Evolutionary conservation across 2,113 vertebrate genomes (phyloP), one percentile per base, ranked within the genome.

Genomic region (Cavia aperea): DNA sequence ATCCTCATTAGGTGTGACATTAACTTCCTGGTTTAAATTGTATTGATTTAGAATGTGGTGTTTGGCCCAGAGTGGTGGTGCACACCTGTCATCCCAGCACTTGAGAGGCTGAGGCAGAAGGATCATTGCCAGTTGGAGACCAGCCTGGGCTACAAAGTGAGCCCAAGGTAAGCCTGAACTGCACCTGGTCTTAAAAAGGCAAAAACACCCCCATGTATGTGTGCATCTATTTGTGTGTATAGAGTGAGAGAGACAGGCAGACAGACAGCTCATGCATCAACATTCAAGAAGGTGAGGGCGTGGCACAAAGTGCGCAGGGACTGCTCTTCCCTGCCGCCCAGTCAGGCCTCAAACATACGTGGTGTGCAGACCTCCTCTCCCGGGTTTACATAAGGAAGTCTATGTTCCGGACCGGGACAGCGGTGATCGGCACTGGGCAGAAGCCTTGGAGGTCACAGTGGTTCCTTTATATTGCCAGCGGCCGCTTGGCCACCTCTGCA

Each of bases 201-300:
- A 56, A 56, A 56, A 54, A 54, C 51, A 12, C 51, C 51, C 51
- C 51, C 51, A 12, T 54, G 10, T 54, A 2, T 54, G 51, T 54
- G 51, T 54, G 51, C 39, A 39, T 39, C 39, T 54, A 12, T 54
- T 2, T 54, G 51, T 54, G 10, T 54, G 10, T 54, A 12, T 54
- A 54, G 51, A 54, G 51, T 12, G 51, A 54, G 51, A 54, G 51
- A 12, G 10, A 12, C 49, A 54, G 51, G 12, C 10, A 54, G 51
- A 51, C 49, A 51, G 49, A 51, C 49, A 51, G 51, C 51, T 39
- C 39, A 12, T 12, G 51, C 15, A 93, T 14, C 43, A 7, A 7
- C 33, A 11, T 58, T 43, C 56, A 81, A 79, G 92, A 43, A 93
- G 92, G 63, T 83, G 89, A 60, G 94, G 93, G 86, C 78, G 78